These are phyloP conservation scores for Ceratosolen fusciceps DNA, from an alignment of 1,140 invertebrate species.

Conservation along the genomic window DNA sequence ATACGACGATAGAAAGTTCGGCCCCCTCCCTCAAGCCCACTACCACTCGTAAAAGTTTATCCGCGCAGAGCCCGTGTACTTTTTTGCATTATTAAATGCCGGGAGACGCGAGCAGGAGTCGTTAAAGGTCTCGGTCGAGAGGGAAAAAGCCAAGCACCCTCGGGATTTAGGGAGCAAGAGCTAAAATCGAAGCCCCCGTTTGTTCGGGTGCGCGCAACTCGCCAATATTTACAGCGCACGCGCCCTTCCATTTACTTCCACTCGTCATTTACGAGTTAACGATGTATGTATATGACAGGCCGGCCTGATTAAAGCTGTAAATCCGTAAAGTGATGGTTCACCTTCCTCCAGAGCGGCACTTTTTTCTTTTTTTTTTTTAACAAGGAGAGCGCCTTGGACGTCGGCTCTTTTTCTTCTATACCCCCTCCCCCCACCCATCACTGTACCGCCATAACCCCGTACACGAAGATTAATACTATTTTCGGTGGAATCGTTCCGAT, in stretches of 20 bases:
- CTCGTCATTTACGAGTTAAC: conserved; percentile 43
- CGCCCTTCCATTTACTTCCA: conserved; percentile 37
- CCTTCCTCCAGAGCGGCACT: not conserved
- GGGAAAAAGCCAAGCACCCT: conserved; percentile 12
- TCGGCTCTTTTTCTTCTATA: no score
- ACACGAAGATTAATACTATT: not conserved
- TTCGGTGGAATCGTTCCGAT: not conserved
- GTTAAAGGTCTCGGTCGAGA: conserved; percentile 5
- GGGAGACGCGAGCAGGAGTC: conserved; percentile 2
- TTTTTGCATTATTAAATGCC: conserved; percentile 38
- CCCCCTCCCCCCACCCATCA: not conserved
- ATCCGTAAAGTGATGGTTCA: conserved; percentile 19
- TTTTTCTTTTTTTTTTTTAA: not conserved
- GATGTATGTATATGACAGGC: conserved; percentile 30
- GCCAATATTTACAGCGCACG: conserved; percentile 38
- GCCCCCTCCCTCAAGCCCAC: not conserved
- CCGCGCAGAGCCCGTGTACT: not conserved
- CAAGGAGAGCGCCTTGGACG: not conserved
- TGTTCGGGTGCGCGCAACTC: not conserved
- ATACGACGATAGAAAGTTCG: conserved; percentile 17
- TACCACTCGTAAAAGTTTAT: not conserved
- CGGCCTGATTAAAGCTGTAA: conserved; percentile 39
- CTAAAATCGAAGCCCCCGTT: conserved; percentile 16
- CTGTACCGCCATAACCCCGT: no score
- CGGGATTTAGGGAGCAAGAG: not conserved